Base-by-base conservation (phyloP, 2,888 invertebrate genomes). In the Lissocephala sabroskyi region DNA sequence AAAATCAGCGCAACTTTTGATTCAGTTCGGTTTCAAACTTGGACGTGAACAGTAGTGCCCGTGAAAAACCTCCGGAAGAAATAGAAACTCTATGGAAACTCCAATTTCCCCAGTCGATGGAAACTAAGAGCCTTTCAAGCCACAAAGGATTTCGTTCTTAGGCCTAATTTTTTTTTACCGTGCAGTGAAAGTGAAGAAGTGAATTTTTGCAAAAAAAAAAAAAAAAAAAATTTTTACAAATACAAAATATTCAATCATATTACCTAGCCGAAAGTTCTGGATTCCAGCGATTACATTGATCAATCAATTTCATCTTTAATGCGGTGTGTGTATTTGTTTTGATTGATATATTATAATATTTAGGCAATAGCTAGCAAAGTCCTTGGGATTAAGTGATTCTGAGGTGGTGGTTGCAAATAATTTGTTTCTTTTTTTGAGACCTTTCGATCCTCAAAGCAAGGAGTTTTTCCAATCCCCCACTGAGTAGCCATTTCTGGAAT, bases 11-110 rank as follows among this genome's bases (percentile, higher is more conserved):
- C 71, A 73, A 68, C 75, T 68, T 59, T 78, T 66, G 63, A 62
- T 59, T 81, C 76, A 81, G 80, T 81, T 79, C 78, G 80, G 74
- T 80, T 81, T 77, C 61, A 79, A 76, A 79, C 75, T 78, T 79
- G 78, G 70, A 65, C 74, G 79, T 64, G 79, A 65, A 56, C 65
- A 74, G 63, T 50, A 71, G 64, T 68, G 65, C 43, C 51, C 73
- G 62, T 55, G 53, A 64, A 52, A 66, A 70, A 61, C 44, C 19
- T 16, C 16, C 17, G 11, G 18, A 16, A 43, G 18, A 18, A 40
- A 40, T 19, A 28, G 23, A 13, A 33, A 33, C n/a, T 13, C 14
- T 13, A 30, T 30, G 4, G 9, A 35, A 17, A 14, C 16, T 30
- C 3, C 10, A 7, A 30, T 7, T 11, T 3, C 30, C 4, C 4